These are phyloP conservation scores for Polia nebulosa DNA, from an alignment of 2,888 invertebrate species.

Conservation along the genomic window DNA sequence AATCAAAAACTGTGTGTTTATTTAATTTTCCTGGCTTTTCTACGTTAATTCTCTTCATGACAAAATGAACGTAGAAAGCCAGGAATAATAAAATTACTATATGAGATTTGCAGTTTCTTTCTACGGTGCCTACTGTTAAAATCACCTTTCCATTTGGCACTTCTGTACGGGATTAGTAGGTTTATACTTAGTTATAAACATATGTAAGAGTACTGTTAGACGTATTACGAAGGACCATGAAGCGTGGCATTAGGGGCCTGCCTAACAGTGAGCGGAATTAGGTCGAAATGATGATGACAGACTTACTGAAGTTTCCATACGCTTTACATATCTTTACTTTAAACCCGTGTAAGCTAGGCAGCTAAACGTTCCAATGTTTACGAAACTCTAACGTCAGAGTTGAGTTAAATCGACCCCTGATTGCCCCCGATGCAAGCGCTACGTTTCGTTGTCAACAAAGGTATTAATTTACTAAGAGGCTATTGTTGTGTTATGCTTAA, in stretches of 20 bases:
- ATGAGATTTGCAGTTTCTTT: constrained; percentile 3
- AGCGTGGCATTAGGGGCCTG: constrained; percentile 59
- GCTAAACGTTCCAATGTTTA: constrained; percentile 19
- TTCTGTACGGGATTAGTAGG: constrained; percentile 9
- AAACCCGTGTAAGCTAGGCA: constrained; percentile 7
- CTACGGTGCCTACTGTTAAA: constrained; percentile 3
- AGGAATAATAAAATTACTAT: no score
- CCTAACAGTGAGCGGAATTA: constrained; percentile 60
- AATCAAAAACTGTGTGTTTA: not conserved
- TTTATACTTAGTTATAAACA: constrained; percentile 30
- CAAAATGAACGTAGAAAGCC: no score
- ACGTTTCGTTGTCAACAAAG: constrained; percentile 55
- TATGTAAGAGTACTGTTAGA: constrained; percentile 51
- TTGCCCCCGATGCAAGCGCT: constrained; percentile 32
- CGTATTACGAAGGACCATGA: constrained; percentile 62
- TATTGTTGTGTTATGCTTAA: constrained; percentile 57
- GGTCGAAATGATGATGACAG: constrained; percentile 65
- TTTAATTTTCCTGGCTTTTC: not conserved
- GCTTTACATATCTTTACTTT: constrained; percentile 30
- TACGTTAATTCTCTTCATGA: not conserved
- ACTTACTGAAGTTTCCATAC: constrained; percentile 45
- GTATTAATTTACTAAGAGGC: constrained; percentile 62
- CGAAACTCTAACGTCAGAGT: constrained; percentile 4
- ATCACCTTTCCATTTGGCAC: constrained; percentile 19
- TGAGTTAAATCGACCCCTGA: constrained; percentile 34